A percentile compares a stretch with the other conserved stretches of the same genome.
Conservation (phyloP, 2,888 invertebrate genomes). For the Pegoplata infirma region DNA sequence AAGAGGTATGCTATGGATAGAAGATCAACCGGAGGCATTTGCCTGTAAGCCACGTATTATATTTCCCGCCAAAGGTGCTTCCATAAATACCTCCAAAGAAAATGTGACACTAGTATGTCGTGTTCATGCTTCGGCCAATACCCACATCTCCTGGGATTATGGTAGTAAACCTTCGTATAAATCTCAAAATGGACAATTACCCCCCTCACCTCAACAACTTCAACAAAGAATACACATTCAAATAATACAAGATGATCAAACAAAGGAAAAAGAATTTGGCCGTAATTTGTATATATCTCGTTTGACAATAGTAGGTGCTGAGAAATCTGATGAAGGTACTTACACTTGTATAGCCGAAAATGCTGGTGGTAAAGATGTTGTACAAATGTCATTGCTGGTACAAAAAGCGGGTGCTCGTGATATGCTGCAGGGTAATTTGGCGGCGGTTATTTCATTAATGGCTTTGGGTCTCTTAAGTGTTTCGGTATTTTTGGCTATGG, state of each 20-base stretch:
- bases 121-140: slow-evolving; percentile 86
- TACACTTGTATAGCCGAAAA: slow-evolving; percentile 90
- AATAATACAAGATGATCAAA: slow-evolving; percentile 74
- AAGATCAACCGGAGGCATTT: slow-evolving; percentile 83
- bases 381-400: slow-evolving; percentile 80
- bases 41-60: slow-evolving; percentile 89
- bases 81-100: slow-evolving; percentile 82
- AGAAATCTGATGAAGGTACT: slow-evolving; percentile 84
- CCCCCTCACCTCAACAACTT: slow-evolving; percentile 20
- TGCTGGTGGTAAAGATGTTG: slow-evolving; percentile 87
- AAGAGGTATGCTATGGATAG: slow-evolving; percentile 86
- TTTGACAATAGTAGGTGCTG: slow-evolving; percentile 83
- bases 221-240: slow-evolving; percentile 71
- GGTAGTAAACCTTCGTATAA: slow-evolving; percentile 79
- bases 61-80: slow-evolving; percentile 81
- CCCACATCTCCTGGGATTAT: slow-evolving; percentile 85
- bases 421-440: slow-evolving; percentile 71
- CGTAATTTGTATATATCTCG: slow-evolving; percentile 73
- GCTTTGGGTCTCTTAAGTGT: slow-evolving; percentile 72
- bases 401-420: slow-evolving; percentile 70
- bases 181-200: slow-evolving; percentile 2
- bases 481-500: slow-evolving; percentile 72
- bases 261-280: slow-evolving; percentile 71
- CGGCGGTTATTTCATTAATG: slow-evolving; percentile 73
- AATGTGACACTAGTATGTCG: slow-evolving; percentile 87